Percentiles rank a stretch among this genome's conserved stretches.
These are phyloP conservation scores for Micromys minutus DNA, from an alignment of 2,113 vertebrate species.

Conservation along the genomic window DNA sequence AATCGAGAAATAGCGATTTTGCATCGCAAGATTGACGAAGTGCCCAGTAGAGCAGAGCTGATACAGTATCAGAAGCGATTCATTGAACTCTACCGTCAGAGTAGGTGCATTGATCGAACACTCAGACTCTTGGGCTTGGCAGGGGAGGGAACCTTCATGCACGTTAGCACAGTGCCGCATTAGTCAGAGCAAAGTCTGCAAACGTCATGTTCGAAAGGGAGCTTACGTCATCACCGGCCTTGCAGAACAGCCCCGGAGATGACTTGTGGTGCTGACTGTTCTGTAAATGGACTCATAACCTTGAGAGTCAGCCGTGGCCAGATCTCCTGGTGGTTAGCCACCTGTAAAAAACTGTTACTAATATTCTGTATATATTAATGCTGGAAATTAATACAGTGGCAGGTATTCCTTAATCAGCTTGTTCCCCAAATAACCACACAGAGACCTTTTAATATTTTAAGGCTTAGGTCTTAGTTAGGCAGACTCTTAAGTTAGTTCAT, in stretches of 20 bases:
- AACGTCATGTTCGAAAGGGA: not conserved
- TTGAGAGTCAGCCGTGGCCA: not conserved
- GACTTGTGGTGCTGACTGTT: not conserved
- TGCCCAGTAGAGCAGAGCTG: conserved; percentile 96
- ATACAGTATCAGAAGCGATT: conserved; percentile 99
- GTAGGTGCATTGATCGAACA: conserved; percentile 84
- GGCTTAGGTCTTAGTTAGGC: too few relatives aligned
- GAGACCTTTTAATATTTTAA: too few relatives aligned
- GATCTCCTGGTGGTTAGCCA: not conserved
- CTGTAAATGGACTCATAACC: not conserved
- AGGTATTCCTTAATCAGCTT: too few relatives aligned
- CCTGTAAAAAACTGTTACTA: too few relatives aligned
- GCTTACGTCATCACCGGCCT: not conserved
- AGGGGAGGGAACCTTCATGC: not conserved
- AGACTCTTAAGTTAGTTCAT: too few relatives aligned
- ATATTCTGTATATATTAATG: too few relatives aligned
- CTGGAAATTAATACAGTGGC: too few relatives aligned
- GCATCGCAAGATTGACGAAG: conserved; percentile 98
- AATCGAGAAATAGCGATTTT: conserved; percentile 98
- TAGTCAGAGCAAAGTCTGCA: not conserved
- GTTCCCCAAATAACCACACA: too few relatives aligned
- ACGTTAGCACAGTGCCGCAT: not conserved
- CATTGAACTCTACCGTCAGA: conserved; percentile 98
- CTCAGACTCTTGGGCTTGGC: conserved; percentile 56
- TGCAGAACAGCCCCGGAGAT: fast-evolving